Evolutionary conservation across 2,113 vertebrate species (phyloP).

Genomic region (Phylloscopus whistleri): DNA sequence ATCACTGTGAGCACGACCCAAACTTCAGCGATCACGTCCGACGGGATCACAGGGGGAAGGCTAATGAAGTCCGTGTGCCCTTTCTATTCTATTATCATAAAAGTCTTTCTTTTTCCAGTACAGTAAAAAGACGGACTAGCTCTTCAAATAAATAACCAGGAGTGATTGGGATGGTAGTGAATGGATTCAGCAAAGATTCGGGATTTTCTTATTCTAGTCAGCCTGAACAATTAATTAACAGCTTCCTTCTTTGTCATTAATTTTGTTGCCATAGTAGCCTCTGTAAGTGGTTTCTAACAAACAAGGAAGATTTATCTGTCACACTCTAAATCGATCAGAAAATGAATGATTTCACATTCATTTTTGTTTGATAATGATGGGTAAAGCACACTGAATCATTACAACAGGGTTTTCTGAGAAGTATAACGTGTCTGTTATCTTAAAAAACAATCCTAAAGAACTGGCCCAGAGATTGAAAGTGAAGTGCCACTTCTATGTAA

Average conservation of each 20-base stretch:
- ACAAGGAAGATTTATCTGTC: conserved; percentile 11
- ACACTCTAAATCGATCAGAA: neutral
- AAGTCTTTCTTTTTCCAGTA: neutral
- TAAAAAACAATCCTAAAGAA: conserved; percentile 15
- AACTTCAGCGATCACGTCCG: neutral
- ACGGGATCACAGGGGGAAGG: neutral
- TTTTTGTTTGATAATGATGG: conserved; percentile 28
- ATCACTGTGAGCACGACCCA: neutral
- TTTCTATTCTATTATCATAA: neutral
- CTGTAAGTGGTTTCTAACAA: conserved; percentile 29
- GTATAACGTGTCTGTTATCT: neutral
- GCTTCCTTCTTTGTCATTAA: conserved; percentile 37
- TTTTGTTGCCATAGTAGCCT: conserved; percentile 55
- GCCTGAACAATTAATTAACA: conserved; percentile 53
- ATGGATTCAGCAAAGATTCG: neutral
- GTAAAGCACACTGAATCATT: conserved; percentile 30
- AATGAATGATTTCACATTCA: conserved; percentile 18
- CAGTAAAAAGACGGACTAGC: neutral
- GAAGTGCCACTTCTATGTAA: neutral
- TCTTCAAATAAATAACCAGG: conserved; percentile 30
- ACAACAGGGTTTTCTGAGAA: neutral
- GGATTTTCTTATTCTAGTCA: conserved; percentile 36
- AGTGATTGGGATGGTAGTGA: neutral
- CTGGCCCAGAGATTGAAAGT: neutral
- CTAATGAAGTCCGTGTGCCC: neutral